Conservation (phyloP, 2,888 invertebrate species). For the Lissocephala sabroskyi region DNA sequence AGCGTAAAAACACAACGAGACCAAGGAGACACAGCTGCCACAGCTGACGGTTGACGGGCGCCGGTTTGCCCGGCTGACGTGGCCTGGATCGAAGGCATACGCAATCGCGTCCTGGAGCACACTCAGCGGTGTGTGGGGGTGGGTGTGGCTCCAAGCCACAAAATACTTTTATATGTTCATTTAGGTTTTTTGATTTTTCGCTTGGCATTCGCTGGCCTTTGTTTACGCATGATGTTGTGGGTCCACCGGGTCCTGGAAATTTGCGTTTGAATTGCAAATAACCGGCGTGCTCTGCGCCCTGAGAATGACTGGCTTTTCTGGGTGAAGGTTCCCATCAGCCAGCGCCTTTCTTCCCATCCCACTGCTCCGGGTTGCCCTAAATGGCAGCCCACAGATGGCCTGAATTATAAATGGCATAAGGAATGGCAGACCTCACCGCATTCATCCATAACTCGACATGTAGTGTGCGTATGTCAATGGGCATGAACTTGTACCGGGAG, state of each 20-base stretch:
- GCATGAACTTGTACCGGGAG: no score
- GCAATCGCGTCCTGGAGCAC: no score
- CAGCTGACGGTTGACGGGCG: not conserved
- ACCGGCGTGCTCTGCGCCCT: slow-evolving; percentile 9
- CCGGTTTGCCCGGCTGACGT: not conserved
- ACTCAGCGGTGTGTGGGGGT: no score
- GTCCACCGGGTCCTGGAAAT: slow-evolving; percentile 28
- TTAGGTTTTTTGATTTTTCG: slow-evolving; percentile 11
- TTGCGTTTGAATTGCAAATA: slow-evolving; percentile 41
- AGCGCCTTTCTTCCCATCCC: no score
- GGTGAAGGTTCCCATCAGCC: not conserved
- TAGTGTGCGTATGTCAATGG: not conserved
- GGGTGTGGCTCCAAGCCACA: not conserved
- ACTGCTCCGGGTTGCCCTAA: no score
- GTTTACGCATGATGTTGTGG: slow-evolving; percentile 22
- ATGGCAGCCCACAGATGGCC: slow-evolving; percentile 8
- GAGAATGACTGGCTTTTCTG: not conserved
- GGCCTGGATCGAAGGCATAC: no score
- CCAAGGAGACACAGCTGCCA: not conserved
- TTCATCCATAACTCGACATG: not conserved
- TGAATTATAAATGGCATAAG: slow-evolving; percentile 1
- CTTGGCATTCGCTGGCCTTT: slow-evolving; percentile 13
- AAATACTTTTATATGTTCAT: slow-evolving; percentile 10
- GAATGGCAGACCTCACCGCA: not conserved
- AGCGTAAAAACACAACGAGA: slow-evolving; percentile 12